Evolutionary conservation across 2,113 vertebrate genomes (phyloP), one percentile per base, ranked within the genome.

Genomic region (Corythoichthys intestinalis): DNA sequence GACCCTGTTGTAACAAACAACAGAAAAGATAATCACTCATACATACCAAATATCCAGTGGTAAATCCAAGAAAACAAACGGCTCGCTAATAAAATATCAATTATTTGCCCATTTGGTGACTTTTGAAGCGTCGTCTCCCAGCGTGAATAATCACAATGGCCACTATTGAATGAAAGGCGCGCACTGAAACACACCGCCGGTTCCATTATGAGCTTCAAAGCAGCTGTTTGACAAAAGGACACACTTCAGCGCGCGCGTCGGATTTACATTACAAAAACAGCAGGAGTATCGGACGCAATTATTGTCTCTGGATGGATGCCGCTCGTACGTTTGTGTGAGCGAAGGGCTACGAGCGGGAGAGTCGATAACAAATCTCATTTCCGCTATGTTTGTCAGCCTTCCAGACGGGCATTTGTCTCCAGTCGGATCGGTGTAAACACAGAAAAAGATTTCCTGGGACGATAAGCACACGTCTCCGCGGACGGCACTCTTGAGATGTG

Each of bases 291-390:
- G 65, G 11, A 11, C 15, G 10, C 56, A 41, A 73, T 62, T 44
- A n/a, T 17, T 1, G 58, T n/a, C 60, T 20, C 11, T 12, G 17
- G 17, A 20, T 17, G 3, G 56, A 58, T 5, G 28, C 4, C 2
- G 48, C 20, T 28, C 8, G 41, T 44, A 44, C 4, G 41, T 44
- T 2, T 47, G 6, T 47, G 46, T 49, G 53, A 56, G 39, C 0
- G 77, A 79, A 60, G 34, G 75, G 73, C 73, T 76, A 78, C 77
- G 61, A 59, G 63, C 1, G 13, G 39, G 60, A 69, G 64, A 53
- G 65, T 54, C 20, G 80, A 90, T 88, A 87, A 81, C 75, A 86
- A 80, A 85, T 86, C 72, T 85, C 48, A 88, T 87, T 83, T 86
- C 86, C 78, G 69, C 47, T 59, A 20, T 83, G 83, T 87, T 86